Conservation (phyloP, 1,140 invertebrate species). For the Scaptomyza montana region DNA sequence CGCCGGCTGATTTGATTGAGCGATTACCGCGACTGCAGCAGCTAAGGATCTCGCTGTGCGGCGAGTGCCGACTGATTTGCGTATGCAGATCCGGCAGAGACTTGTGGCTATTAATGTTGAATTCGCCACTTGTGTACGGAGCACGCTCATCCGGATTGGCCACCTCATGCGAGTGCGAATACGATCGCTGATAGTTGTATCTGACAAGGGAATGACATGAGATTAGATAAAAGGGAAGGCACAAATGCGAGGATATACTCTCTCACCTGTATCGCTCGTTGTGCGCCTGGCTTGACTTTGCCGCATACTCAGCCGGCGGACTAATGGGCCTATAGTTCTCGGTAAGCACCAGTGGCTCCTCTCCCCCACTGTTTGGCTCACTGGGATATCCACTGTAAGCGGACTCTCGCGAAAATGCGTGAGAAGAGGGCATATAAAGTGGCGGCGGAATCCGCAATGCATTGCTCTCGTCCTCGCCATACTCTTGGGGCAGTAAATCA, state of each 20-base stretch:
- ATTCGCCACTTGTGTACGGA: conserved; percentile 85
- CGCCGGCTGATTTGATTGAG: conserved; percentile 81
- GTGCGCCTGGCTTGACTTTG: conserved; percentile 79
- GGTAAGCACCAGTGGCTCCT: conserved; percentile 79
- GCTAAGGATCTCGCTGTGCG: conserved; percentile 83
- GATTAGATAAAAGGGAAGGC: too few relatives aligned
- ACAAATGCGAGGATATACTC: not conserved
- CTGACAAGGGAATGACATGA: conserved; percentile 13
- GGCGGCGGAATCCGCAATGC: conserved; percentile 78
- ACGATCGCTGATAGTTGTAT: conserved; percentile 85
- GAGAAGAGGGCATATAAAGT: conserved; percentile 68
- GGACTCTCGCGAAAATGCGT: conserved; percentile 63
- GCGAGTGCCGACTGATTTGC: conserved; percentile 86
- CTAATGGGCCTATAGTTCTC: conserved; percentile 86
- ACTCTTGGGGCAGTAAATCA: conserved; percentile 53
- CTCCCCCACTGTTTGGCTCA: conserved; percentile 51
- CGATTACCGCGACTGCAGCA: conserved; percentile 83
- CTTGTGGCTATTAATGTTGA: conserved; percentile 90
- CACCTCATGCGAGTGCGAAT: conserved; percentile 88
- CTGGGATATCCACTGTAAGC: conserved; percentile 45
- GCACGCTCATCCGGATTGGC: conserved; percentile 68
- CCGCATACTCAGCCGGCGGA: conserved; percentile 87
- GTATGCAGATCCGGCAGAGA: conserved; percentile 92
- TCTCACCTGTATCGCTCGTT: conserved; percentile 78
- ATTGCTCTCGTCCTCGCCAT: conserved; percentile 65